These are phyloP conservation scores for Lepisosteus osseus DNA, from an alignment of 2,113 vertebrate genomes.

Conservation along the genomic window DNA sequence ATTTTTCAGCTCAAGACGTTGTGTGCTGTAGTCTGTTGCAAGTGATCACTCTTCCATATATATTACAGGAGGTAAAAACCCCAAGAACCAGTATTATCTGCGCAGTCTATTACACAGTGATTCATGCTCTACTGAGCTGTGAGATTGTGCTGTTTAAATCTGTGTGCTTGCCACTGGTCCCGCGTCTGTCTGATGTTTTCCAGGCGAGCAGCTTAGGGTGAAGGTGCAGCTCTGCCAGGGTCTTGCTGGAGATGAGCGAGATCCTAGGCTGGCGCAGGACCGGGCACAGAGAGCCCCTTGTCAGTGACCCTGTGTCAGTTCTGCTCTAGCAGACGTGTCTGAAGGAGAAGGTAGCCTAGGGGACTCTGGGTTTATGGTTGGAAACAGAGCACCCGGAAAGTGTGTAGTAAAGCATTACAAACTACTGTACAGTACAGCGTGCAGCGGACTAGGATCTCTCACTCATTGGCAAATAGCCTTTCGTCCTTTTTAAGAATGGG, in stretches of 20 bases:
- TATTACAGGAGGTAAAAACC: constrained; percentile 15
- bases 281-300: background rate
- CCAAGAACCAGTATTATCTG: constrained; percentile 21
- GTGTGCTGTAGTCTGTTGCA: too few species aligned
- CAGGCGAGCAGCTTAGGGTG: constrained; percentile 38
- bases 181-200: constrained; percentile 38
- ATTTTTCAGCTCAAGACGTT: too few species aligned
- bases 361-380: background rate
- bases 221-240: constrained; percentile 23
- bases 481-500: too few species aligned
- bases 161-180: constrained; percentile 22
- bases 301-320: background rate
- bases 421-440: too few species aligned
- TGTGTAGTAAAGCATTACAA: too few species aligned
- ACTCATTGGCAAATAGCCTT: too few species aligned
- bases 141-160: constrained; percentile 37
- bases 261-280: background rate
- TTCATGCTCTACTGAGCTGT: constrained; percentile 45
- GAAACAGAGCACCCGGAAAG: background rate
- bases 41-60: too few species aligned
- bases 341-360: background rate
- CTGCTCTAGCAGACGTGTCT: background rate
- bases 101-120: constrained; percentile 31
- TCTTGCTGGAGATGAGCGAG: background rate
- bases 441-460: too few species aligned